These are phyloP conservation scores for Gandaritis pyraliata DNA, from an alignment of 2,888 invertebrate genomes.

Conservation along the genomic window DNA sequence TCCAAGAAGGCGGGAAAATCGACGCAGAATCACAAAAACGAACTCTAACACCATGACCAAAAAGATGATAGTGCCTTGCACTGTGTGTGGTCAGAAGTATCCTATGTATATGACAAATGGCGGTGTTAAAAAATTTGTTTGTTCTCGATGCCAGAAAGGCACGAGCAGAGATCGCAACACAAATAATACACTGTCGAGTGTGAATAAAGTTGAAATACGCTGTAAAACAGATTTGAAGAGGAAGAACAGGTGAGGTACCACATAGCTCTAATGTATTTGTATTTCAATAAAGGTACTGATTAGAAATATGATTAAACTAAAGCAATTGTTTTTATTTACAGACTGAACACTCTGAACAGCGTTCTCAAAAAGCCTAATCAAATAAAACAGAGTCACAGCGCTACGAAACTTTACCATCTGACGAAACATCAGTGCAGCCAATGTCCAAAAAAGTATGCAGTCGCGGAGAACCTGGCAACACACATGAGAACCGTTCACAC, in stretches of 20 bases:
- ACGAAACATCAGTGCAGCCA: slow-evolving; percentile 10
- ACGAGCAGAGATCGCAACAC: slow-evolving; percentile 8
- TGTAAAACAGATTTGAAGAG: slow-evolving; percentile 13
- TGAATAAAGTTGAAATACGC: slow-evolving; percentile 9
- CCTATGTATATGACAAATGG: slow-evolving; percentile 4
- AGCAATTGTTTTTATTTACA: slow-evolving; percentile 12
- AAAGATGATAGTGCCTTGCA: slow-evolving; percentile 13
- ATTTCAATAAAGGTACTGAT: neutral
- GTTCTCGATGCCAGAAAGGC: slow-evolving; percentile 19
- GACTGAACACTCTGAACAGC: neutral
- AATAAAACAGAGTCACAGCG: slow-evolving; percentile 10
- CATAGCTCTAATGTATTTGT: neutral
- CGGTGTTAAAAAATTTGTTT: slow-evolving; percentile 11
- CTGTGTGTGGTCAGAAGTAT: slow-evolving; percentile 18
- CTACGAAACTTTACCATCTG: slow-evolving; percentile 1
- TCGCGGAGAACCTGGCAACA: slow-evolving; percentile 15
- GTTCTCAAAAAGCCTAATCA: slow-evolving; percentile 14
- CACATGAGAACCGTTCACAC: slow-evolving; percentile 14
- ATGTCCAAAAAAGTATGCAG: slow-evolving; percentile 22
- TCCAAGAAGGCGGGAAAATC: slow-evolving; percentile 1
- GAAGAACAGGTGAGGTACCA: slow-evolving; percentile 8
- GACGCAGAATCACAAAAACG: slow-evolving; percentile 4
- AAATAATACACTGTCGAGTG: neutral
- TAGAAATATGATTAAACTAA: no score
- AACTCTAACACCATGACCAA: slow-evolving; percentile 4